phyloP scores from a whole-genome alignment of 2,797 vertebrate genomes.

The Rhinophrynus dorsalis region DNA sequence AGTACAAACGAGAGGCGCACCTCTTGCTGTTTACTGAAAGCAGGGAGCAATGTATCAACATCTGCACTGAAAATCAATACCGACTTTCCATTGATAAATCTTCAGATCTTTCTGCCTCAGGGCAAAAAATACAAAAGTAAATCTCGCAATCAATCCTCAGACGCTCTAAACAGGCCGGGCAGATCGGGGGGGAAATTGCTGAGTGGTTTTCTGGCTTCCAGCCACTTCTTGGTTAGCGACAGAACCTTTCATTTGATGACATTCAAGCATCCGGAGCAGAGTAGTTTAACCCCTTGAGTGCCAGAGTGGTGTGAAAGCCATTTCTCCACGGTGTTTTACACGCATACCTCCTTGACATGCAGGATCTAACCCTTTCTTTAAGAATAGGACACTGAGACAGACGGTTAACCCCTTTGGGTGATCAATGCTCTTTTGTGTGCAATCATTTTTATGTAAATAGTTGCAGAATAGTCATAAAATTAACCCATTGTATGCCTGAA shows the following conservation, averaged over 20 bases:
- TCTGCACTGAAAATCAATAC: conserved; percentile 13
- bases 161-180: background rate
- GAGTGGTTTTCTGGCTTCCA: conserved; percentile 23
- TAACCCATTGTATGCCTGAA: too few relatives aligned
- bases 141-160: background rate
- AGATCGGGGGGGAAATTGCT: conserved; percentile 21
- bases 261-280: background rate
- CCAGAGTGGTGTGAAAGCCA: too few relatives aligned
- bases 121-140: background rate
- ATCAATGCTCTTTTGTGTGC: too few relatives aligned
- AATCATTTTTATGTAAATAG: too few relatives aligned
- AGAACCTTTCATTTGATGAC: conserved; percentile 13
- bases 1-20: too few relatives aligned
- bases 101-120: background rate
- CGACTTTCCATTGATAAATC: conserved; percentile 13
- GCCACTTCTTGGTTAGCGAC: conserved; percentile 12
- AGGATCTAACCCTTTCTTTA: too few relatives aligned
- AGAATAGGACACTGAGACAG: too few relatives aligned
- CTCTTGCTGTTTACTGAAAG: background rate
- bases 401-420: too few relatives aligned
- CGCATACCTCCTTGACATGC: too few relatives aligned
- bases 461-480: too few relatives aligned
- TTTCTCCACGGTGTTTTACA: too few relatives aligned
- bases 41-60: background rate
- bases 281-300: too few relatives aligned